Conservation (phyloP, 2,888 invertebrate species). For the Ochropacha duplaris region DNA sequence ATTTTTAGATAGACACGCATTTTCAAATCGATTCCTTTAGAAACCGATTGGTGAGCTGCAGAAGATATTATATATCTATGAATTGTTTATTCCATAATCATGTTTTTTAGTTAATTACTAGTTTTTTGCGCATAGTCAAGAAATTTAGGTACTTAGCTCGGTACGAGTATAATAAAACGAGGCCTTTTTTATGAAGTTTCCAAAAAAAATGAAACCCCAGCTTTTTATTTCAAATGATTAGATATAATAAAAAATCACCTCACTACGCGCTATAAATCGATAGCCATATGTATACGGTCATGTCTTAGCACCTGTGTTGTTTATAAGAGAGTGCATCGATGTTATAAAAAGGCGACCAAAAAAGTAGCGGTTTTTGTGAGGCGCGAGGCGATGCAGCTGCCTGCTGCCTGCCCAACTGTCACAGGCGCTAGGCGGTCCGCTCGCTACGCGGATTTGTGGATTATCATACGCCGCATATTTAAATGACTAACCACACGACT, state of each 20-base stretch:
- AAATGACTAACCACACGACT: slow-evolving; percentile 49
- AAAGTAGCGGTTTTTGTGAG: slow-evolving; percentile 79
- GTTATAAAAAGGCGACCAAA: slow-evolving; percentile 77
- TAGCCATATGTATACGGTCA: slow-evolving; percentile 80
- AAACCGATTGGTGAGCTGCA: too few relatives aligned
- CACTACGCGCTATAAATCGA: slow-evolving; percentile 60
- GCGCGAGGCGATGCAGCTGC: slow-evolving; percentile 78
- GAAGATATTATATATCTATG: too few relatives aligned
- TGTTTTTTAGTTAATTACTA: too few relatives aligned
- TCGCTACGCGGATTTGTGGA: slow-evolving; percentile 71
- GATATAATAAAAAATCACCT: slow-evolving; percentile 63
- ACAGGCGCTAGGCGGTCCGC: too few relatives aligned
- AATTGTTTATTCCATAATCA: too few relatives aligned
- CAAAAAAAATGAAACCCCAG: slow-evolving; percentile 29
- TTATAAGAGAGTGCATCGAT: slow-evolving; percentile 78
- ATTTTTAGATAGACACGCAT: too few relatives aligned
- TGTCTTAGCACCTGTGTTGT: slow-evolving; percentile 81
- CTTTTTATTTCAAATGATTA: slow-evolving; percentile 49
- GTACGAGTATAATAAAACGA: slow-evolving; percentile 16
- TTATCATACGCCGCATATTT: slow-evolving; percentile 64
- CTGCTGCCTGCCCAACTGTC: slow-evolving; percentile 79
- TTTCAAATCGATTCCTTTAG: too few relatives aligned
- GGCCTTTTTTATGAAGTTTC: slow-evolving; percentile 16
- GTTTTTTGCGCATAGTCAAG: too few relatives aligned
- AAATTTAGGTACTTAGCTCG: background rate